Evolutionary conservation across 2,888 invertebrate species (phyloP).

Genomic region (Philhelius pedissequus): DNA sequence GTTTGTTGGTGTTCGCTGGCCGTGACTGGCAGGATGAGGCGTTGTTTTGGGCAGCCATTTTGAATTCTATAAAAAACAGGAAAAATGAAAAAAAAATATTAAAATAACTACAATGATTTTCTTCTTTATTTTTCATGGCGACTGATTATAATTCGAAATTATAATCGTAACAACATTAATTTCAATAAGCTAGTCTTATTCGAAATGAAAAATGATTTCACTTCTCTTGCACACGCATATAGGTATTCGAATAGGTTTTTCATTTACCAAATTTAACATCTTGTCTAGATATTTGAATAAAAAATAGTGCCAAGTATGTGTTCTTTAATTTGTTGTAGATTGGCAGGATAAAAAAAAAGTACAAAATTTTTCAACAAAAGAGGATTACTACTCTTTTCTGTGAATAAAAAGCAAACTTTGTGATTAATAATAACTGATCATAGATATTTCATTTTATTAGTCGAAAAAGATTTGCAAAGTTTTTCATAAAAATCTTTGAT

Average conservation of each 20-base stretch:
- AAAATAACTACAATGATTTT: neutral
- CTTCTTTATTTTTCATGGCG: neutral
- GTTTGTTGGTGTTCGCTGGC: conserved; percentile 52
- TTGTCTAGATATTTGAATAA: conserved; percentile 5
- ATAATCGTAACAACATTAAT: neutral
- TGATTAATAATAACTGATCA: conserved; percentile 55
- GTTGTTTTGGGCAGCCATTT: conserved; percentile 56
- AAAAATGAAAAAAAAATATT: conserved; percentile 37
- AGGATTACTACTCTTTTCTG: conserved; percentile 9
- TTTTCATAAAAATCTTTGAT: neutral
- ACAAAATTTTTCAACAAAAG: neutral
- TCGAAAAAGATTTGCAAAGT: conserved; percentile 29
- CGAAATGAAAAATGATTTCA: neutral
- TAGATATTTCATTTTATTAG: conserved; percentile 47
- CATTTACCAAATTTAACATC: conserved; percentile 47
- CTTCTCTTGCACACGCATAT: neutral
- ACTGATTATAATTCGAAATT: conserved; percentile 16
- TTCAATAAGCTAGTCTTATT: neutral
- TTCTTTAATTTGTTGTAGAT: neutral
- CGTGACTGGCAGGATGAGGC: conserved; percentile 50
- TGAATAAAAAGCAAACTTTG: conserved; percentile 57
- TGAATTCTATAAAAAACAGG: conserved; percentile 54
- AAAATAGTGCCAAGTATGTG: neutral
- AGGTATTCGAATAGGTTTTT: neutral
- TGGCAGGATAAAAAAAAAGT: neutral